These are phyloP conservation scores for Anabas testudineus DNA, from an alignment of 2,797 vertebrate species.

Conservation along the genomic window DNA sequence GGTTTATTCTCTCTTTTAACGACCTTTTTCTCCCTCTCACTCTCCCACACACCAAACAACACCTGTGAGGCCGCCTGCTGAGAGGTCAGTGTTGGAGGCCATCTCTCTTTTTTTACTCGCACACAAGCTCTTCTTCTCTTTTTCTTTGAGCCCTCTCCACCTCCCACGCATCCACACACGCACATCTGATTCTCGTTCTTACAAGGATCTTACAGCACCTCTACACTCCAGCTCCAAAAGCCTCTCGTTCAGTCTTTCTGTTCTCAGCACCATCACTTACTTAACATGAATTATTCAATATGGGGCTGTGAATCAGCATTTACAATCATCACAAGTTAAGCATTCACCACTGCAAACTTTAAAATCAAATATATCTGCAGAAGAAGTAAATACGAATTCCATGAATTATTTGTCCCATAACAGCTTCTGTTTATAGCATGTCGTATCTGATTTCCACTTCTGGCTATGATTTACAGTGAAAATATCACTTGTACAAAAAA, in stretches of 20 bases:
- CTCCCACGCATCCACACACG: slow-evolving; percentile 35
- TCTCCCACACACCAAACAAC: slow-evolving; percentile 35
- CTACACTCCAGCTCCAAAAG: not conserved
- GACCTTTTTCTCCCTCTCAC: not conserved
- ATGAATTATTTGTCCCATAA: not conserved
- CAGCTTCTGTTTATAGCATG: not conserved
- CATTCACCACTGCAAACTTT: not conserved
- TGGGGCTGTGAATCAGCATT: not conserved
- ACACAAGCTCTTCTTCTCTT: not conserved
- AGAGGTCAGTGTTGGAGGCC: slow-evolving; percentile 45
- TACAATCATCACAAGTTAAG: not conserved
- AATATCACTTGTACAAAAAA: not conserved
- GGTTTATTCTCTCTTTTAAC: slow-evolving; percentile 1
- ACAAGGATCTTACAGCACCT: not conserved
- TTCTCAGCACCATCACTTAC: not conserved
- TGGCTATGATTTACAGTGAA: not conserved
- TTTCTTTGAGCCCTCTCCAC: slow-evolving; percentile 22
- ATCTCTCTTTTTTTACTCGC: not conserved
- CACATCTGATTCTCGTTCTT: slow-evolving; percentile 31
- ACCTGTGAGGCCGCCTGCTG: slow-evolving; percentile 53
- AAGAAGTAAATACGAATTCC: not conserved
- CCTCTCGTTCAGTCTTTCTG: not conserved
- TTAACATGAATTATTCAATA: not conserved
- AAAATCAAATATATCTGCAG: not conserved
- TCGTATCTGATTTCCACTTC: not conserved